These are phyloP conservation scores for Lepidurus apus DNA, from an alignment of 1,140 invertebrate species.

Conservation along the genomic window DNA sequence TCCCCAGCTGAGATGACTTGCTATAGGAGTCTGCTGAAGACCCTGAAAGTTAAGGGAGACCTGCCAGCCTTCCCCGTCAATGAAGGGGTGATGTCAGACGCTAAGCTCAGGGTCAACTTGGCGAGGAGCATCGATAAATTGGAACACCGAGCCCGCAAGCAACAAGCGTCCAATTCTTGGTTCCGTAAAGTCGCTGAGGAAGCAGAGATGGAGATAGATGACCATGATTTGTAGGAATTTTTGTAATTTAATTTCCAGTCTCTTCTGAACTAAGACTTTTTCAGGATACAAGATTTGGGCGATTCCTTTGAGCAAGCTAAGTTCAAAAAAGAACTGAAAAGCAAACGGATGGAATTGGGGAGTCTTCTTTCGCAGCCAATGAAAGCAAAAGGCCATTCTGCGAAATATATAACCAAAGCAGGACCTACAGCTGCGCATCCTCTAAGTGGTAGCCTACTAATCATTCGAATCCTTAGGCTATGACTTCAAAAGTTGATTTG, in stretches of 20 bases:
- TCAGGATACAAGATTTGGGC: slow-evolving; percentile 37
- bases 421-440: not conserved
- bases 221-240: slow-evolving; percentile 58
- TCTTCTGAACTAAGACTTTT: not conserved
- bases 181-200: slow-evolving; percentile 73
- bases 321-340: slow-evolving; percentile 44
- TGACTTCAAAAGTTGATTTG: not conserved
- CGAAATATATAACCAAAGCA: slow-evolving; percentile 50
- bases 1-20: slow-evolving; percentile 75
- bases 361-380: slow-evolving; percentile 56
- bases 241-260: not conserved
- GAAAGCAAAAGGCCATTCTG: slow-evolving; percentile 62
- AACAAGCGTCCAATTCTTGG: slow-evolving; percentile 69
- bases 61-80: slow-evolving; percentile 75
- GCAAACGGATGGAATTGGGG: slow-evolving; percentile 54
- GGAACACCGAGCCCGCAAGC: slow-evolving; percentile 60
- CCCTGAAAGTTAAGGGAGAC: slow-evolving; percentile 76
- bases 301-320: slow-evolving; percentile 39
- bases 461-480: not conserved
- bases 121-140: slow-evolving; percentile 73
- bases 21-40: slow-evolving; percentile 75
- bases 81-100: slow-evolving; percentile 55
- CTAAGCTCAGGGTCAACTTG: slow-evolving; percentile 66
- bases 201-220: slow-evolving; percentile 80
- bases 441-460: not conserved